A percentile compares a stretch with the other conserved stretches of the same genome.
phyloP scores from a whole-genome alignment of 2,888 invertebrate species.

The Sisyra nigra region DNA sequence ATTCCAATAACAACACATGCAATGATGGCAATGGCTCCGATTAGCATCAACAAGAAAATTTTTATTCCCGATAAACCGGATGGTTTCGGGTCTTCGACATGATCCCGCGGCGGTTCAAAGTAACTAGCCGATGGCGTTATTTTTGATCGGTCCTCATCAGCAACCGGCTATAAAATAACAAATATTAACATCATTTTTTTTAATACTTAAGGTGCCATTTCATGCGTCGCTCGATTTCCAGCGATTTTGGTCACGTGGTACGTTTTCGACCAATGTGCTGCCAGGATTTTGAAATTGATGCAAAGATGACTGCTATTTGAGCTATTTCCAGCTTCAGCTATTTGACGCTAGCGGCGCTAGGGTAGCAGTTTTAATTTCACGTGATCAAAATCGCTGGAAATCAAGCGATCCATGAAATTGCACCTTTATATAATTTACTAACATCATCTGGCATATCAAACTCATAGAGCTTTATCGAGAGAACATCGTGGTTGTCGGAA shows the following conservation, averaged over 20 bases:
- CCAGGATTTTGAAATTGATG: no score
- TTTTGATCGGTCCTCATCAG: conserved; percentile 56
- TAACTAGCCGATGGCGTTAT: conserved; percentile 80
- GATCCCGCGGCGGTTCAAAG: conserved; percentile 83
- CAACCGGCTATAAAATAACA: conserved; percentile 32
- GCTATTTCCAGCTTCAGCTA: no score
- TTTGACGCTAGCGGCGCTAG: no score
- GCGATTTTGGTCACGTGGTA: no score
- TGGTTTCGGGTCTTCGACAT: conserved; percentile 75
- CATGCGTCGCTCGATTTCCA: no score
- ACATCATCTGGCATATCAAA: conserved; percentile 60
- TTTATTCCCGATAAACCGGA: conserved; percentile 68
- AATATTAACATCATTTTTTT: no score
- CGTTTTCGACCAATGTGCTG: no score
- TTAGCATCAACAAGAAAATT: conserved; percentile 74
- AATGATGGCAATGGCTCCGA: conserved; percentile 67
- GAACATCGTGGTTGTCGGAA: conserved; percentile 90
- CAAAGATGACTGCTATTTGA: no score
- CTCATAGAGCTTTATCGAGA: conserved; percentile 84
- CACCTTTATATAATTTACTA: conserved; percentile 17
- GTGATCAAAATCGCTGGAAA: no score
- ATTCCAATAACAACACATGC: conserved; percentile 76
- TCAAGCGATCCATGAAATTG: no score
- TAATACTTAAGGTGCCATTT: no score
- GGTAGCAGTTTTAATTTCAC: no score